These are phyloP conservation scores for Eumeta japonica DNA, from an alignment of 1,140 invertebrate species.

Conservation along the genomic window DNA sequence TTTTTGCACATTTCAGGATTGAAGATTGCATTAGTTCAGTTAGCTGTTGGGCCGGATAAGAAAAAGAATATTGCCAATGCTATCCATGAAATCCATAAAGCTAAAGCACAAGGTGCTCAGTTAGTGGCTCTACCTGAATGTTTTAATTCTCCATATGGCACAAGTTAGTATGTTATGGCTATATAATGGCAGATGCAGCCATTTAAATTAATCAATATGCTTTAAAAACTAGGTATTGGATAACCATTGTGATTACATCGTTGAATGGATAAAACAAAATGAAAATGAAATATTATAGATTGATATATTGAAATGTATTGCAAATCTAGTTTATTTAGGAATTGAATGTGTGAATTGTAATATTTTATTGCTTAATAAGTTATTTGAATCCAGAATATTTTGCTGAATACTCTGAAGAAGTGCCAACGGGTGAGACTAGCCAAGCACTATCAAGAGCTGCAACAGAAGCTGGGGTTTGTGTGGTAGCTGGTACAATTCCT, in stretches of 20 bases:
- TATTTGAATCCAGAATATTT: constrained; percentile 65
- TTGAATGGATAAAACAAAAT: too few relatives aligned
- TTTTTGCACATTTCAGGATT: constrained; percentile 30
- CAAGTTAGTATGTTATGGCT: constrained; percentile 58
- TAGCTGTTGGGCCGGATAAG: constrained; percentile 75
- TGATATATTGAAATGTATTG: too few relatives aligned
- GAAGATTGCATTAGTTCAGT: constrained; percentile 75
- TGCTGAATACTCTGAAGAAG: constrained; percentile 79
- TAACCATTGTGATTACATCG: too few relatives aligned
- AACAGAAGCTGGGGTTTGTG: constrained; percentile 73
- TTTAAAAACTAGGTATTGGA: background rate
- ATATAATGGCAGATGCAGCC: background rate
- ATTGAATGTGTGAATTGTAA: too few relatives aligned
- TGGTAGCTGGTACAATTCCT: constrained; percentile 89
- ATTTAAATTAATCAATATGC: constrained; percentile 5
- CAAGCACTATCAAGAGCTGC: constrained; percentile 71
- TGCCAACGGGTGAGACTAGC: constrained; percentile 76
- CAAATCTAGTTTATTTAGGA: too few relatives aligned
- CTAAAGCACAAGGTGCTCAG: constrained; percentile 72
- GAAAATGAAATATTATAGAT: too few relatives aligned
- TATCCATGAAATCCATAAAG: constrained; percentile 69
- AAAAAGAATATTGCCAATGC: constrained; percentile 73
- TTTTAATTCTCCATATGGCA: constrained; percentile 93
- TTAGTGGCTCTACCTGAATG: constrained; percentile 87
- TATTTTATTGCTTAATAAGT: background rate